These are phyloP conservation scores for Balaeniceps rex DNA, from an alignment of 2,113 vertebrate genomes.

Conservation along the genomic window DNA sequence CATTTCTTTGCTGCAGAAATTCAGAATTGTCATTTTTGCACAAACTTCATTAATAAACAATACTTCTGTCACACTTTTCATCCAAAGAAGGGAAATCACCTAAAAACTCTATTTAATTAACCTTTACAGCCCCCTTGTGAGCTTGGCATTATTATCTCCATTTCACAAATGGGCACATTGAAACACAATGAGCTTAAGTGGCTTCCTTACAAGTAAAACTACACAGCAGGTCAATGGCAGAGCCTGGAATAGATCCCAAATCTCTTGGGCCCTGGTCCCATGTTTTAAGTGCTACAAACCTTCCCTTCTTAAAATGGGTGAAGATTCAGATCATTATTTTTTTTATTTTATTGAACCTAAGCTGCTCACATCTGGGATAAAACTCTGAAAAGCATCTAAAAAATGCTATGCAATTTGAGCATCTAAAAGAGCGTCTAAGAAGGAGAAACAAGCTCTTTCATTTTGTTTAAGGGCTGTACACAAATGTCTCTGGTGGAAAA, in stretches of 20 bases:
- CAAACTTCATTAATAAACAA: slow-evolving; percentile 48
- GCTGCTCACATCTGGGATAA: not conserved
- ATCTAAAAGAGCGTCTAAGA: slow-evolving; percentile 33
- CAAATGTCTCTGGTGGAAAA: slow-evolving; percentile 67
- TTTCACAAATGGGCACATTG: slow-evolving; percentile 52
- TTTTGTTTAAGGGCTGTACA: slow-evolving; percentile 57
- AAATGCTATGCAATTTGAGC: not conserved
- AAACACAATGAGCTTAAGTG: slow-evolving; percentile 43
- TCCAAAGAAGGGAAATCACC: slow-evolving; percentile 49
- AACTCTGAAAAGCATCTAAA: not conserved
- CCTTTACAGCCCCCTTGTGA: slow-evolving; percentile 59
- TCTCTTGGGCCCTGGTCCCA: not conserved
- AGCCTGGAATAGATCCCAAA: slow-evolving; percentile 41
- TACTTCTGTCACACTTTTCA: not conserved
- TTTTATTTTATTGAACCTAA: not conserved
- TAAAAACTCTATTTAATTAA: slow-evolving; percentile 64
- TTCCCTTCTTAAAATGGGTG: not conserved
- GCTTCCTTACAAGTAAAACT: slow-evolving; percentile 48
- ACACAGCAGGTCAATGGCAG: slow-evolving; percentile 33
- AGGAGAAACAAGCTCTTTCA: slow-evolving; percentile 42
- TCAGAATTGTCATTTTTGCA: not conserved
- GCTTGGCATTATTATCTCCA: slow-evolving; percentile 46
- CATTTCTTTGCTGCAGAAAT: not conserved
- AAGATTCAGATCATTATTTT: not conserved
- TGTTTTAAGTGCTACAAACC: slow-evolving; percentile 13